Base-by-base conservation (phyloP, 1,140 invertebrate species). In the Gonatopus flavifemur region DNA sequence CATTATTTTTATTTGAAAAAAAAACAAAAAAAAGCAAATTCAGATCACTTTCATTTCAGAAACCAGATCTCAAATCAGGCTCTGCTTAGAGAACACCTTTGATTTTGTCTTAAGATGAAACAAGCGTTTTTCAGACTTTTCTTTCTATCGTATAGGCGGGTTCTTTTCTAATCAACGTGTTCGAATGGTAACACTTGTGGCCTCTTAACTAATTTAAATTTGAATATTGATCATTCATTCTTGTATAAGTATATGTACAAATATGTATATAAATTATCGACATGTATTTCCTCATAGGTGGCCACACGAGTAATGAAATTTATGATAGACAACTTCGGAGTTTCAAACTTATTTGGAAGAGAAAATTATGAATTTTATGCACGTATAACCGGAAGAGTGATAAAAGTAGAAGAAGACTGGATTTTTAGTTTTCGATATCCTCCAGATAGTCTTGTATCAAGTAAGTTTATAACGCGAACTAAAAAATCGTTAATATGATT, bases 321-420 rank as follows among this genome's bases (percentile, higher is more conserved):
- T 77, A 86, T 95, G 66, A 98, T 98, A 65, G 94, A 98, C 75
- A 93, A 97, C 76, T 98, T 98, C 83, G 95, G 94, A 35, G 88
- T 91, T 21, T 91, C 89, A 36, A 92, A 96, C 75, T 83, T 98
- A 40, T 98, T 98, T 78, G 95, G 95, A 2, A 85, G 90, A 36
- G 89, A 96, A 32, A 98, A 98, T 75, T 98, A 98, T 69, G 93
- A 98, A 77, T 98, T 94, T 77, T 98, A 98, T 77, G 94, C 94
- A 3, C 83, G 91, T 18, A 94, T 96, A 31, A 96, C 93, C n/a
- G 93, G 94, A 1, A 80, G 93, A 39, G 90, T 95, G 58, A 77
- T 96, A 20, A 89, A 92, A 66, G 91, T 96, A 16, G 91, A 94
- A 75, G 91, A 94, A 72, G 90, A 95, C 72, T 95, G 93, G 91